Evolutionary conservation across 1,140 invertebrate species (phyloP), one percentile per base, ranked within the genome.

Genomic region (Orchestia grillus): DNA sequence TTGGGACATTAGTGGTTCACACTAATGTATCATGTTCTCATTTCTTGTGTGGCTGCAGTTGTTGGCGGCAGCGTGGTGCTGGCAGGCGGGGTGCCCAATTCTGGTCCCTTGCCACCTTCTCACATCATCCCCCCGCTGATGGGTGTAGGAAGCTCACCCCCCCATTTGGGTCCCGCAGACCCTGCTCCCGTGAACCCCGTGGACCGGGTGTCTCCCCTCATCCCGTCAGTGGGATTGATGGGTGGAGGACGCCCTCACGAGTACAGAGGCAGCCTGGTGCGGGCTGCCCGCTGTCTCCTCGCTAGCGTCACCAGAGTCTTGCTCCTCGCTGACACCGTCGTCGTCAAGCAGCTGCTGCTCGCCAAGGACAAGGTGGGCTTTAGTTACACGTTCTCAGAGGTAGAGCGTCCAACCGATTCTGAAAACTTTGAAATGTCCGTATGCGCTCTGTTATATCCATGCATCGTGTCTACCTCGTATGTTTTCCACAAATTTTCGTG

Each of bases 241-340:
- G 96, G 43, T 53, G 44, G 23, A 0, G 57, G 96, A 96, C 77
- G 96, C 87, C 95, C 96, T 45, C 41, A 96, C 95, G 98, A 97
- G 53, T 97, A 98, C 97, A 97, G 98, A 97, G 98, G 98, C 96
- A 98, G 98, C 16, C 98, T 99, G 97, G 98, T 99, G 95, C 98
- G 99, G 96, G 99, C 99, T 45, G 99, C 99, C 44, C 98, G 99
- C 97, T 99, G 99, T 97, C 98, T 99, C 16, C 98, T 99, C 28
- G 99, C 99, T 44, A 99, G 99, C 62, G 99, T 99, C 96, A 99
- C 99, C 15, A 98, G 99, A 97, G 99, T 99, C 90, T 98, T 99
- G n/a, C 98, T 99, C 42, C 98, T 99, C 96, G 99, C 99, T n/a
- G 99, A 99, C 97, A 99, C 99, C 97, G 99, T 99, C 88, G 99